These are phyloP conservation scores for Clarias magur DNA, from an alignment of 2,113 vertebrate genomes.

Conservation along the genomic window DNA sequence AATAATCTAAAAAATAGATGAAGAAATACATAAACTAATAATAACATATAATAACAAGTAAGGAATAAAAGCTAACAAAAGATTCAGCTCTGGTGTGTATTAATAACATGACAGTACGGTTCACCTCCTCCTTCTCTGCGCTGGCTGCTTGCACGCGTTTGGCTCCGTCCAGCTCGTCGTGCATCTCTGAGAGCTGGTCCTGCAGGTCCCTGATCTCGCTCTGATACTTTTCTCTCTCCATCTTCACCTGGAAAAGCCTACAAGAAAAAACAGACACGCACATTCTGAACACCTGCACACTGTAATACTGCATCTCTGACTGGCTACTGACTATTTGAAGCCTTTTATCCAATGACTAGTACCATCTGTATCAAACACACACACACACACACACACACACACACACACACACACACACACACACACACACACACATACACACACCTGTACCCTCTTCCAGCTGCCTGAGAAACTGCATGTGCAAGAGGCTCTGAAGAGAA, in stretches of 20 bases:
- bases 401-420: constrained; percentile 37
- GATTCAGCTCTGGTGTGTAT: not conserved
- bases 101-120: not conserved
- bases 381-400: constrained; percentile 37
- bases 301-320: constrained; percentile 1
- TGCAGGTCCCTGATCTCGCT: constrained; percentile 95
- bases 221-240: constrained; percentile 93
- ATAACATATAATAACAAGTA: not conserved
- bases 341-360: constrained; percentile 5
- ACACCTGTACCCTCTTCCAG: constrained; percentile 49
- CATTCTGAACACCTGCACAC: constrained; percentile 28
- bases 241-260: constrained; percentile 96
- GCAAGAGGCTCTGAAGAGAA: not conserved
- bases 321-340: constrained; percentile 1
- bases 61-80: not conserved
- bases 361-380: not conserved
- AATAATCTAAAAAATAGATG: not conserved
- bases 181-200: constrained; percentile 98
- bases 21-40: not conserved
- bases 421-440: constrained; percentile 9
- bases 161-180: constrained; percentile 88
- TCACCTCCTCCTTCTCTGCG: constrained; percentile 84
- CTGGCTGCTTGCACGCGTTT: constrained; percentile 76
- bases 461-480: constrained; percentile 38
- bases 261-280: constrained; percentile 51